phyloP scores from a whole-genome alignment of 1,140 invertebrate species.

The Pectinophora gossypiella region DNA sequence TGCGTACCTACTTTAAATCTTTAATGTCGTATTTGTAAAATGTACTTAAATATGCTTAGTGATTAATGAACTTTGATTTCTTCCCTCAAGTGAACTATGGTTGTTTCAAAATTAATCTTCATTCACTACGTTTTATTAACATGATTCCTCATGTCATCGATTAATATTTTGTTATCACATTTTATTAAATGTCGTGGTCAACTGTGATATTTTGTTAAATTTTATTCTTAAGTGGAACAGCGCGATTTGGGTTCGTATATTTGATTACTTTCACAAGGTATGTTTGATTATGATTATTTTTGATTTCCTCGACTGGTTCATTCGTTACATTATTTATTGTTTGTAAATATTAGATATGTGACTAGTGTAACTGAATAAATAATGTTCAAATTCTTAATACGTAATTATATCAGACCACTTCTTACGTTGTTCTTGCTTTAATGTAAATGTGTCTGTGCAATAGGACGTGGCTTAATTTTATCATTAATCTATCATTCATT shows the following conservation, averaged over 20 bases:
- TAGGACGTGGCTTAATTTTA: constrained; percentile 59
- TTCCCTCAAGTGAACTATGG: constrained; percentile 23
- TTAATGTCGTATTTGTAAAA: constrained; percentile 69
- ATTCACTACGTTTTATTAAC: constrained; percentile 5
- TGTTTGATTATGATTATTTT: constrained; percentile 39
- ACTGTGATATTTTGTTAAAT: constrained; percentile 75
- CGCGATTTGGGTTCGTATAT: constrained; percentile 40
- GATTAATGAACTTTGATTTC: constrained; percentile 41
- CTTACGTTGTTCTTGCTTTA: constrained; percentile 22
- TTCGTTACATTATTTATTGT: constrained; percentile 71
- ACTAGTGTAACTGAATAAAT: constrained; percentile 41
- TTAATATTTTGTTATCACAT: constrained; percentile 44
- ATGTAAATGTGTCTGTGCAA: constrained; percentile 58
- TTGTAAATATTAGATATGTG: constrained; percentile 60
- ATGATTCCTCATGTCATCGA: constrained; percentile 15
- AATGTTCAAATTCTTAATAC: constrained; percentile 39
- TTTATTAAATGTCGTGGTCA: constrained; percentile 66
- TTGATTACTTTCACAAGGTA: constrained; percentile 29
- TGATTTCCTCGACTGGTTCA: constrained; percentile 39
- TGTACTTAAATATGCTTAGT: constrained; percentile 68
- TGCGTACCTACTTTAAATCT: constrained; percentile 51
- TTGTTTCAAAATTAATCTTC: constrained; percentile 24
- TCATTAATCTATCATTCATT: constrained; percentile 36
- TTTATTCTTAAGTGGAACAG: constrained; percentile 64
- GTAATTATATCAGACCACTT: constrained; percentile 15